A percentile compares a stretch with the other conserved stretches of the same genome.
Conservation (phyloP, 2,113 vertebrate species). For the Cichladusa arquata region DNA sequence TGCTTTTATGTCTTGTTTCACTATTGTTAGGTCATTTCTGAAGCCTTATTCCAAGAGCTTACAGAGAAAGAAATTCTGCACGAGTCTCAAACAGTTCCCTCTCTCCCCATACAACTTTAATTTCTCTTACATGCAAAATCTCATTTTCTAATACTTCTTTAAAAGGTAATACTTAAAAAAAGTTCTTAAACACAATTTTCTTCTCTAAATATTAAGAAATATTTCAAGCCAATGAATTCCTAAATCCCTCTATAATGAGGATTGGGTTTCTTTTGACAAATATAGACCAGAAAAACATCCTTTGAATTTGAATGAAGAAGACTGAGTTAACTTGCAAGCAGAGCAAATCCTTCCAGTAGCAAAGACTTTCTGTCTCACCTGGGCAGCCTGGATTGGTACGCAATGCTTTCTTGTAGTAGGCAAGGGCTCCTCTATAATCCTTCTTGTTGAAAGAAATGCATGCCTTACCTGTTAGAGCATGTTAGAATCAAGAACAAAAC, state of each 20-base stretch:
- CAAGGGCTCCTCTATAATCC: constrained; percentile 95
- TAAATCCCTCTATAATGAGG: not conserved
- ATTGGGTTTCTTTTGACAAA: not conserved
- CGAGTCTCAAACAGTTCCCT: not conserved
- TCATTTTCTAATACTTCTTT: not conserved
- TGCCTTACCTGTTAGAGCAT: constrained; percentile 85
- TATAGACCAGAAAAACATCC: not conserved
- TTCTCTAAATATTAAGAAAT: not conserved
- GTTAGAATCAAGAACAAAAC: not conserved
- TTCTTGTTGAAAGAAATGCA: constrained; percentile 99
- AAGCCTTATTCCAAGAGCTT: not conserved
- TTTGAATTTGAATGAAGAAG: not conserved
- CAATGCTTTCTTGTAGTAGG: constrained; percentile 98
- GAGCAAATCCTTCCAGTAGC: not conserved
- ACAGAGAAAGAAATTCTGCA: not conserved
- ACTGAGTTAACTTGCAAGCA: not conserved
- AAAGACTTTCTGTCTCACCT: constrained; percentile 75
- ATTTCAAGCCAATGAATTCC: not conserved
- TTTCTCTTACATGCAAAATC: not conserved
- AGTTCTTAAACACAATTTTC: not conserved
- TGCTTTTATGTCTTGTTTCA: not conserved
- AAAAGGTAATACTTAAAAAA: not conserved
- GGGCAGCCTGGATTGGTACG: constrained; percentile 97
- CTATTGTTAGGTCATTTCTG: not conserved
- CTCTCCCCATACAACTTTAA: not conserved